These are phyloP conservation scores for Acanthococcus lagerstroemiae DNA, from an alignment of 2,888 invertebrate species.

Conservation along the genomic window DNA sequence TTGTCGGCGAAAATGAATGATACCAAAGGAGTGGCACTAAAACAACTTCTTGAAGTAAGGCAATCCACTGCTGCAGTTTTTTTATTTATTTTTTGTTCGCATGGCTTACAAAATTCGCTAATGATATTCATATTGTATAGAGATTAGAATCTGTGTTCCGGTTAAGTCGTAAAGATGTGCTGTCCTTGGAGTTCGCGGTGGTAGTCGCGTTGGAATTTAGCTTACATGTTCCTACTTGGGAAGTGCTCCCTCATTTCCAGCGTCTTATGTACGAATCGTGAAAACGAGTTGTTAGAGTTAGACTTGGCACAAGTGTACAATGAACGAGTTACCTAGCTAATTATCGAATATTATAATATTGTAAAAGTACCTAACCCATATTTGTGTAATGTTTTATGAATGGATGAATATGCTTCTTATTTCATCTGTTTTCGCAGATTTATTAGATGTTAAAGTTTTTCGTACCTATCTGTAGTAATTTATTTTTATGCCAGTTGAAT, in stretches of 20 bases:
- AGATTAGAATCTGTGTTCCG: slow-evolving; percentile 85
- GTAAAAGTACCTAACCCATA: no score
- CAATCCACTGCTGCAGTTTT: background rate
- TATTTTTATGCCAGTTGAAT: no score
- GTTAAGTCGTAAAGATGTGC: slow-evolving; percentile 77
- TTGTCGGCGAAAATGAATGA: slow-evolving; percentile 95
- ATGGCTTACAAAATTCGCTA: background rate
- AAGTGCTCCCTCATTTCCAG: slow-evolving; percentile 91
- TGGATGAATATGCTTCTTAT: no score
- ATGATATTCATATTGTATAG: slow-evolving; percentile 45
- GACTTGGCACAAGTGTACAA: no score
- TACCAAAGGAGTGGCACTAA: slow-evolving; percentile 79
- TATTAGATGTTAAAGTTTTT: no score
- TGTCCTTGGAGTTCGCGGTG: slow-evolving; percentile 87
- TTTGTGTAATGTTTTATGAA: no score
- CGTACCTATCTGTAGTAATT: no score
- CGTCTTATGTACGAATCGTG: slow-evolving; percentile 85
- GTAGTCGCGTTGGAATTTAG: slow-evolving; percentile 90
- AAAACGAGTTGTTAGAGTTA: no score
- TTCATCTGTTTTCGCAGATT: no score
- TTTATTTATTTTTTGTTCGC: background rate
- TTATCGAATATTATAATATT: no score
- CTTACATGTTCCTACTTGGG: slow-evolving; percentile 80
- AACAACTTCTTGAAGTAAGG: slow-evolving; percentile 72
- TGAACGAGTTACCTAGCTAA: no score